Conservation (phyloP, 2,797 vertebrate genomes). For the Xiphophorus birchmanni region DNA sequence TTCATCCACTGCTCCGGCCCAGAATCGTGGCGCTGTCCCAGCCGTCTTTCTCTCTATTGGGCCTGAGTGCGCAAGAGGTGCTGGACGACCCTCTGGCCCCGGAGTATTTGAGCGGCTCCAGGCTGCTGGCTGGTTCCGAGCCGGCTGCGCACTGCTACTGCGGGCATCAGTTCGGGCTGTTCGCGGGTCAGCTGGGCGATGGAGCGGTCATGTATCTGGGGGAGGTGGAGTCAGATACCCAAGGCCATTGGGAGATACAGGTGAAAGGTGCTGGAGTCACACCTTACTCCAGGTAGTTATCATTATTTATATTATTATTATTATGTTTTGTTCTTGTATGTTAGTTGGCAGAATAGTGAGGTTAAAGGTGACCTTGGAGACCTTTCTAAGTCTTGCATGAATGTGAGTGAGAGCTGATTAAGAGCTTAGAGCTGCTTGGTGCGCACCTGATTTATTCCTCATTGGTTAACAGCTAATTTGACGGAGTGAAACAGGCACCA, state of each 20-base stretch:
- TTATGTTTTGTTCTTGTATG: background rate
- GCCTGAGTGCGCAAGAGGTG: slow-evolving; percentile 65
- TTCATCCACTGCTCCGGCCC: slow-evolving; percentile 76
- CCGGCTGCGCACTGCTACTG: slow-evolving; percentile 91
- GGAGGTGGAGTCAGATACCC: slow-evolving; percentile 74
- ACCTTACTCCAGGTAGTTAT: slow-evolving; percentile 85
- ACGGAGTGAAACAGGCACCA: background rate
- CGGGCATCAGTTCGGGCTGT: slow-evolving; percentile 90
- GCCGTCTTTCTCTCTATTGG: slow-evolving; percentile 81
- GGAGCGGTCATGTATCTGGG: slow-evolving; percentile 89
- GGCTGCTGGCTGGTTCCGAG: slow-evolving; percentile 80
- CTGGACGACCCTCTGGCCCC: slow-evolving; percentile 32
- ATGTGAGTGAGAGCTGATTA: slow-evolving; percentile 5
- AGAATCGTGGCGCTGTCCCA: slow-evolving; percentile 80
- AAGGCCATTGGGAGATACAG: slow-evolving; percentile 86
- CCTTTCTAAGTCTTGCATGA: background rate
- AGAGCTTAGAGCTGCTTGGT: background rate
- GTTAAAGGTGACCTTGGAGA: background rate
- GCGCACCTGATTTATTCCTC: background rate
- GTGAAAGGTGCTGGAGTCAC: slow-evolving; percentile 89
- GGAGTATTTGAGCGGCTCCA: slow-evolving; percentile 85
- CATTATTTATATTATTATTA: slow-evolving; percentile 27
- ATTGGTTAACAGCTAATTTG: background rate
- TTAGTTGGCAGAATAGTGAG: background rate
- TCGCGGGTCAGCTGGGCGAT: slow-evolving; percentile 90